phyloP scores from a whole-genome alignment of 2,797 vertebrate species.

The Dromococcyx pavoninus region DNA sequence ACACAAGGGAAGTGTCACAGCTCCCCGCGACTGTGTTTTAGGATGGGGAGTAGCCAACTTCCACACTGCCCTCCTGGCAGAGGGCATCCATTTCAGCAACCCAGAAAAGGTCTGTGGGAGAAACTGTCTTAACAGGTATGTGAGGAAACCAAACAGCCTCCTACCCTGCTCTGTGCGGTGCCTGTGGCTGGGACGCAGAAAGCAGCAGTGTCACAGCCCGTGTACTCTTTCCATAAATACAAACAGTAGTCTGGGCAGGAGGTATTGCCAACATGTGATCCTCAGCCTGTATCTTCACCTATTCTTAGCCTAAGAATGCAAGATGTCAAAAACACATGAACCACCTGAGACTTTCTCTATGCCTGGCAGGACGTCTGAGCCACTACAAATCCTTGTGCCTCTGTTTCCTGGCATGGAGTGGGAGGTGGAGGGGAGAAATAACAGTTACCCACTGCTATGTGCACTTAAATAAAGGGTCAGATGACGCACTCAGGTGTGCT shows the following conservation, averaged over 20 bases:
- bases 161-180: fast-evolving
- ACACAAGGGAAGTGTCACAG: fast-evolving
- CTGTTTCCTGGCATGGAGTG: neutral
- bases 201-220: neutral
- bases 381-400: neutral
- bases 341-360: neutral
- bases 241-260: neutral
- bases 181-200: neutral
- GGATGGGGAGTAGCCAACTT: neutral
- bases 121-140: neutral
- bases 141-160: neutral
- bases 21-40: fast-evolving
- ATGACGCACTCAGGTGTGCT: neutral
- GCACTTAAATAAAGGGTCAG: neutral
- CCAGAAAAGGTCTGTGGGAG: neutral
- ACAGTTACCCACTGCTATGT: neutral
- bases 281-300: neutral
- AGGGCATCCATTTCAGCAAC: neutral
- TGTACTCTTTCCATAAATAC: neutral
- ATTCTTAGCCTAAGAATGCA: neutral
- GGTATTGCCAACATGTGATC: neutral
- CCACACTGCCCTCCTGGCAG: neutral
- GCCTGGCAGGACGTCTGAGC: neutral
- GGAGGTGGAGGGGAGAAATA: neutral
- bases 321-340: neutral